Percentiles rank a stretch among this genome's conserved stretches.
These are phyloP conservation scores for Cyphotilapia sp. DNA, from an alignment of 2,113 vertebrate species.

Conservation along the genomic window DNA sequence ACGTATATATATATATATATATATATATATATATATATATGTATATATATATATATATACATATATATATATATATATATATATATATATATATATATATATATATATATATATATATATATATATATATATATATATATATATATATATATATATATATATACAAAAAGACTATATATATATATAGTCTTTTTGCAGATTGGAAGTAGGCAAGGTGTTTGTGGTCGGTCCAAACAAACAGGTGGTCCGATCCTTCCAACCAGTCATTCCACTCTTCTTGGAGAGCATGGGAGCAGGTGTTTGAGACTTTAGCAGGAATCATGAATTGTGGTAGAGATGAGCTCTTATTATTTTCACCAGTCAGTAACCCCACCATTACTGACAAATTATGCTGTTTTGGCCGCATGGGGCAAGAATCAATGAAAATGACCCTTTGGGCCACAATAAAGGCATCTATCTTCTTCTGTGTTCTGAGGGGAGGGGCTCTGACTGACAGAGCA, in stretches of 20 bases:
- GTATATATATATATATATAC: no score
- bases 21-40: no score
- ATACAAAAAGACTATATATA: no score
- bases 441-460: not conserved
- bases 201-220: not conserved
- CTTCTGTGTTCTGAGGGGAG: not conserved
- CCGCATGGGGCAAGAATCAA: fast-evolving
- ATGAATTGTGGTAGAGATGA: not conserved
- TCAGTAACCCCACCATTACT: not conserved
- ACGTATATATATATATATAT: no score
- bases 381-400: not conserved
- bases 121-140: no score
- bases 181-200: not conserved
- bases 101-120: no score
- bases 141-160: no score
- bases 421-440: not conserved
- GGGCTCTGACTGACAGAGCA: not conserved
- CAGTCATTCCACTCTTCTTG: not conserved
- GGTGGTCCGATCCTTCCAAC: not conserved
- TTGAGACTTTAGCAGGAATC: not conserved
- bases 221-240: not conserved
- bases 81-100: no score
- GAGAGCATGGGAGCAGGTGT: not conserved
- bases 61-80: no score
- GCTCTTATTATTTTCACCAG: not conserved